Percentiles rank a stretch among this genome's conserved stretches.
These are phyloP conservation scores for Pasiphila rectangulata DNA, from an alignment of 2,888 invertebrate genomes.

Conservation along the genomic window DNA sequence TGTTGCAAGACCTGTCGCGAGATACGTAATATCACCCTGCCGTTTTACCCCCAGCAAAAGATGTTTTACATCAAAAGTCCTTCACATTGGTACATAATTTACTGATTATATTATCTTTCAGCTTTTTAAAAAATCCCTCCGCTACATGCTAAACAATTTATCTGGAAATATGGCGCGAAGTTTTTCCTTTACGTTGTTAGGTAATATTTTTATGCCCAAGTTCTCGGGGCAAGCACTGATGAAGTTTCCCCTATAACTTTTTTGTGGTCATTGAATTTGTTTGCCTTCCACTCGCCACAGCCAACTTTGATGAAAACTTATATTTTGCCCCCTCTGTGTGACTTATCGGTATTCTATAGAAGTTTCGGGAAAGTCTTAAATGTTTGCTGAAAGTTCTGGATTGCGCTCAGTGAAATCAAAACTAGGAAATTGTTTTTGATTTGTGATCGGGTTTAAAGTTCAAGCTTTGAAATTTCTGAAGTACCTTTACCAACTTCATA, in stretches of 20 bases:
- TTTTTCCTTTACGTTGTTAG: slow-evolving; percentile 32
- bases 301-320: slow-evolving; percentile 67
- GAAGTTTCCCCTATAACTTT: slow-evolving; percentile 57
- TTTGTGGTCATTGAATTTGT: slow-evolving; percentile 71
- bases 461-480: too few relatives aligned
- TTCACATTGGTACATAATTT: too few relatives aligned
- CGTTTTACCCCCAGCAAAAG: too few relatives aligned
- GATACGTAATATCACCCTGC: too few relatives aligned
- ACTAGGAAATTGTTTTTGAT: slow-evolving; percentile 19
- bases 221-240: slow-evolving; percentile 39
- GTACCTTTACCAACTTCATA: too few relatives aligned
- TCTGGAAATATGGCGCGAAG: slow-evolving; percentile 28
- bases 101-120: too few relatives aligned
- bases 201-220: slow-evolving; percentile 43
- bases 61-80: too few relatives aligned
- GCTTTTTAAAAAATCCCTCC: slow-evolving; percentile 23
- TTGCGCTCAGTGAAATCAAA: slow-evolving; percentile 31
- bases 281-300: slow-evolving; percentile 60
- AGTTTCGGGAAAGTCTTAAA: slow-evolving; percentile 40
- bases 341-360: slow-evolving; percentile 48
- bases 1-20: too few relatives aligned
- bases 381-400: slow-evolving; percentile 36
- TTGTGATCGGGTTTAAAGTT: slow-evolving; percentile 7
- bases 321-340: slow-evolving; percentile 51
- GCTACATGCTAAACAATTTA: slow-evolving; percentile 26